Conservation (phyloP, 2,888 invertebrate species). For the Drosophila fungiperda region DNA sequence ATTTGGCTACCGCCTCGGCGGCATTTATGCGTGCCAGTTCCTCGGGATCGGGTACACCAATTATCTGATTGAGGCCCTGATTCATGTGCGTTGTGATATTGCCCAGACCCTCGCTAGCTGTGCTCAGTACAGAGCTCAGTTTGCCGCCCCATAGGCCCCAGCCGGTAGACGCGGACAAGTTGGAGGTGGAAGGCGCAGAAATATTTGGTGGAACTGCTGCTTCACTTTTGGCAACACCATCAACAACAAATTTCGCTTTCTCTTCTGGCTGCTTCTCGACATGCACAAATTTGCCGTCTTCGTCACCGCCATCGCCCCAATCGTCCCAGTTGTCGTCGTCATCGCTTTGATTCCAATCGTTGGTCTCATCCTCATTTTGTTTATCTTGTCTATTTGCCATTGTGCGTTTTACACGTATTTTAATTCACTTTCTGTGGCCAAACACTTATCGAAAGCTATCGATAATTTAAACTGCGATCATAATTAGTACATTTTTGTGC, state of each 20-base stretch:
- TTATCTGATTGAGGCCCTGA: slow-evolving; percentile 92
- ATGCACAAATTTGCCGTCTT: slow-evolving; percentile 70
- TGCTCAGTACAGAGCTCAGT: slow-evolving; percentile 89
- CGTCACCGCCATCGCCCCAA: slow-evolving; percentile 81
- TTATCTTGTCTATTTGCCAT: slow-evolving; percentile 60
- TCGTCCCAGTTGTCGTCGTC: slow-evolving; percentile 82
- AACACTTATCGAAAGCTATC: slow-evolving; percentile 20
- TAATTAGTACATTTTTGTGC: slow-evolving; percentile 3
- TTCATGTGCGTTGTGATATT: slow-evolving; percentile 93
- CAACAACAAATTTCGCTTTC: not conserved
- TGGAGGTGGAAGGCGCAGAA: slow-evolving; percentile 3
- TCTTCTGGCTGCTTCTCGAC: slow-evolving; percentile 41
- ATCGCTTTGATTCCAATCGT: slow-evolving; percentile 76
- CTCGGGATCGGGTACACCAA: slow-evolving; percentile 93
- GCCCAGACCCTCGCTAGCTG: slow-evolving; percentile 91
- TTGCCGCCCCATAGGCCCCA: slow-evolving; percentile 90
- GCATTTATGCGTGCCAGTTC: slow-evolving; percentile 88
- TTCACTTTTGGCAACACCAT: slow-evolving; percentile 1
- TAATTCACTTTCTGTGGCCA: slow-evolving; percentile 11
- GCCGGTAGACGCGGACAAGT: slow-evolving; percentile 48
- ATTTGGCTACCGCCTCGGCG: slow-evolving; percentile 53
- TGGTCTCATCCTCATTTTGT: slow-evolving; percentile 33
- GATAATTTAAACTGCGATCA: slow-evolving; percentile 15
- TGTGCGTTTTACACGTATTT: slow-evolving; percentile 50
- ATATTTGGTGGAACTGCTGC: slow-evolving; percentile 6